Percentiles rank a stretch among this genome's conserved stretches.
Conservation (phyloP, 2,888 invertebrate genomes). For the Heliconius erato region DNA sequence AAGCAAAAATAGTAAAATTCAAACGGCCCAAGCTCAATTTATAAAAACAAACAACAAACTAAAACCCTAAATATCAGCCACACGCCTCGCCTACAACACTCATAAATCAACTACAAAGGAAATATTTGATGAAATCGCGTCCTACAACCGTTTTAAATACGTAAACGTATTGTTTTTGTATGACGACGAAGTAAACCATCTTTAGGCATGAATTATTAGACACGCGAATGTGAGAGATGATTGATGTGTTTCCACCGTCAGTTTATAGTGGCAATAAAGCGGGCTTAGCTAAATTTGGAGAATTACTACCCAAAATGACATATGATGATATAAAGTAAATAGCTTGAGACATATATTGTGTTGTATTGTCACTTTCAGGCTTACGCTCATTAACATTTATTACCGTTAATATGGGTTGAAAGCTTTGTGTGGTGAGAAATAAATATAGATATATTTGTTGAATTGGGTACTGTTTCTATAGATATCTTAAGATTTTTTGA, state of each 20-base stretch:
- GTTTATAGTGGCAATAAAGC: conserved; percentile 69
- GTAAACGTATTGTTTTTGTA: conserved; percentile 56
- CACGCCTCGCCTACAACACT: conserved; percentile 40
- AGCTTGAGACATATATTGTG: conserved; percentile 26
- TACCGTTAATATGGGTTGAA: conserved; percentile 15
- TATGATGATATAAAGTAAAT: conserved; percentile 39
- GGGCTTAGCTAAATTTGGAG: conserved; percentile 63
- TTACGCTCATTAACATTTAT: conserved; percentile 34
- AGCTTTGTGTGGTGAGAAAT: conserved; percentile 12
- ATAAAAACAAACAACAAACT: conserved; percentile 17
- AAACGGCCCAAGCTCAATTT: background rate
- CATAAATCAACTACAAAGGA: conserved; percentile 55
- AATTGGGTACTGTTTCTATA: background rate
- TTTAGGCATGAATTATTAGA: conserved; percentile 68
- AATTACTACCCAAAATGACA: conserved; percentile 51
- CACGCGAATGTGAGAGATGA: conserved; percentile 69
- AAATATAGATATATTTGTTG: background rate
- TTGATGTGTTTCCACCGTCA: conserved; percentile 70
- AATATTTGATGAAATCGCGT: conserved; percentile 52
- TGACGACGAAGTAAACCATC: conserved; percentile 50
- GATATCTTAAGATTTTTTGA: background rate
- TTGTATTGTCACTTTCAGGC: conserved; percentile 36
- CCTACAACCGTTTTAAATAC: conserved; percentile 48
- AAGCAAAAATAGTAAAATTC: background rate
- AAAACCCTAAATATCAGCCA: conserved; percentile 25